Evolutionary conservation across 2,888 invertebrate genomes (phyloP).

Genomic region (Lasioglossum figueresi): DNA sequence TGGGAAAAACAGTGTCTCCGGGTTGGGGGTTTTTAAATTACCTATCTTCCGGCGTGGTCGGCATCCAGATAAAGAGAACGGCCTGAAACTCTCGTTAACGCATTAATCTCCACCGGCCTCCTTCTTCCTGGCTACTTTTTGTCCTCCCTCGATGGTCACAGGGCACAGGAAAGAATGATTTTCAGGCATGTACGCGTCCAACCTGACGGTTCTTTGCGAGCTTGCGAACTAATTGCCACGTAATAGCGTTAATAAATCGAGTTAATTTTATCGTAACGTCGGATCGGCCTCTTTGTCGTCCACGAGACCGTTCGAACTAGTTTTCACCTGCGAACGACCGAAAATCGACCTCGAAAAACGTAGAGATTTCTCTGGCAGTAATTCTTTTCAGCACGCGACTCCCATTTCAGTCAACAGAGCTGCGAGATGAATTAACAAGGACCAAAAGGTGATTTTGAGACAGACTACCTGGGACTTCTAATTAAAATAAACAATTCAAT

Average conservation of each 20-base stretch:
- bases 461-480: not conserved
- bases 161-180: constrained; percentile 33
- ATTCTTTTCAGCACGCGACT: not conserved
- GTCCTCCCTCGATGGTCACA: constrained; percentile 5
- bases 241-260: constrained; percentile 23
- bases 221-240: constrained; percentile 33
- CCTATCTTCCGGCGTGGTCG: constrained; percentile 31
- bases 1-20: constrained; percentile 25
- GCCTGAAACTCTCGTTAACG: constrained; percentile 62
- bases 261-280: constrained; percentile 21
- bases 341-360: not conserved
- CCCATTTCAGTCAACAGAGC: not conserved
- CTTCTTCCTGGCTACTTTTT: constrained; percentile 34
- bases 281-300: constrained; percentile 8
- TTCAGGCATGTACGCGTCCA: constrained; percentile 13
- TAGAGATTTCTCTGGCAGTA: not conserved
- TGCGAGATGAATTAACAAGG: not conserved
- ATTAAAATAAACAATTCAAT: not conserved
- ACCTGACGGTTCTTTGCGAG: constrained; percentile 2
- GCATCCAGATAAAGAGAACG: constrained; percentile 45
- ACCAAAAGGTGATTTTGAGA: not conserved
- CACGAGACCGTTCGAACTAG: not conserved
- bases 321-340: not conserved
- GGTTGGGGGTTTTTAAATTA: constrained; percentile 61
- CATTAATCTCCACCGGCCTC: constrained; percentile 55